Evolutionary conservation across 2,888 invertebrate genomes (phyloP).

Genomic region (Dryobota labecula): DNA sequence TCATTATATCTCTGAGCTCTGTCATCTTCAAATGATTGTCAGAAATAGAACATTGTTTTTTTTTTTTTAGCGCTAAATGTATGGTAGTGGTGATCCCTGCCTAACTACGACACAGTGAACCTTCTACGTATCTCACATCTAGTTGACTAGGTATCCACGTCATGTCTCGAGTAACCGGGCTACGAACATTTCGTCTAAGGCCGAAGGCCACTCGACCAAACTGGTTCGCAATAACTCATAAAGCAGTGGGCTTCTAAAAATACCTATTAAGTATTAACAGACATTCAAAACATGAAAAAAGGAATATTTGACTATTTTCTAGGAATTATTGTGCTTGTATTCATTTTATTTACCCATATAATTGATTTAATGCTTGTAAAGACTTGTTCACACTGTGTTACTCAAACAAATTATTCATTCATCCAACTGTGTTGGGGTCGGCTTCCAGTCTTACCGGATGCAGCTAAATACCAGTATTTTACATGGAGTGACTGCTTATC

Average conservation of each 20-base stretch:
- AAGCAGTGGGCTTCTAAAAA: slow-evolving; percentile 52
- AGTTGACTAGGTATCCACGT: slow-evolving; percentile 17
- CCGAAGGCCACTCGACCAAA: slow-evolving; percentile 53
- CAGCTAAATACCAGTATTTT: no score
- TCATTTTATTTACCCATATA: slow-evolving; percentile 33
- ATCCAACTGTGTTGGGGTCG: no score
- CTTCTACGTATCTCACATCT: slow-evolving; percentile 20
- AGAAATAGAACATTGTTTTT: not conserved
- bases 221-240: slow-evolving; percentile 60
- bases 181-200: slow-evolving; percentile 56
- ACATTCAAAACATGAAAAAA: slow-evolving; percentile 49
- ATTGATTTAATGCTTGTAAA: slow-evolving; percentile 48
- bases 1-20: not conserved
- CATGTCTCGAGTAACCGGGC: slow-evolving; percentile 51
- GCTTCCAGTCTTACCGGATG: no score
- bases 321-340: slow-evolving; percentile 25
- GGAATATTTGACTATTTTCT: slow-evolving; percentile 36
- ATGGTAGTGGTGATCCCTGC: no score
- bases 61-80: not conserved
- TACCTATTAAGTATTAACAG: slow-evolving; percentile 49
- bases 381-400: slow-evolving; percentile 29
- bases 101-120: not conserved
- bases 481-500: no score
- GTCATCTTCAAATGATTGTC: not conserved
- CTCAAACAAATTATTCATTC: not conserved